Conservation (phyloP, 2,797 vertebrate genomes). For the Phrynocephalus vlangalii region DNA sequence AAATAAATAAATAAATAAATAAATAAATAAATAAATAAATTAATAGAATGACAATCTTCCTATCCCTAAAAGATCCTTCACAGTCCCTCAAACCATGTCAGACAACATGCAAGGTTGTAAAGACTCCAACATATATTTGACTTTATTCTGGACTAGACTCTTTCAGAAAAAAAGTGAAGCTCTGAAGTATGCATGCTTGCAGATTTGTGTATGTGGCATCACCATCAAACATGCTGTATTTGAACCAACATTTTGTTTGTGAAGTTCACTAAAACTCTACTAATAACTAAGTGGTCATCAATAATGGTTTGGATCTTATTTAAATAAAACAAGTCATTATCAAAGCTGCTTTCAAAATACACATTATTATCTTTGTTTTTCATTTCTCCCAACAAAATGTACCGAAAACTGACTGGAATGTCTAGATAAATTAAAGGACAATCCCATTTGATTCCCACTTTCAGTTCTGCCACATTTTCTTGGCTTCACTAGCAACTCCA, state of each 20-base stretch:
- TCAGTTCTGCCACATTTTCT: neutral
- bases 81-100: too few species aligned
- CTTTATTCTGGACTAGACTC: too few species aligned
- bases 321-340: neutral
- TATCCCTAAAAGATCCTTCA: too few species aligned
- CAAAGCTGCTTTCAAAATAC: neutral
- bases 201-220: neutral
- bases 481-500: slow-evolving; percentile 11
- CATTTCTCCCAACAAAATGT: neutral
- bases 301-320: slow-evolving; percentile 5
- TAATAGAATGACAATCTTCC: too few species aligned
- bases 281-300: neutral
- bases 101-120: too few species aligned
- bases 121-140: too few species aligned
- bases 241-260: neutral
- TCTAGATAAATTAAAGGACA: slow-evolving; percentile 17
- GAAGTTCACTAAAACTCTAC: neutral
- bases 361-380: slow-evolving; percentile 7
- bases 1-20: too few species aligned
- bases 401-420: neutral
- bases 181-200: too few species aligned
- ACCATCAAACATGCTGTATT: neutral
- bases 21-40: too few species aligned
- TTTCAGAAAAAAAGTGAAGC: too few species aligned
- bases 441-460: slow-evolving; percentile 16